Conservation (phyloP, 2,888 invertebrate species). For the Colostygia pectinataria region DNA sequence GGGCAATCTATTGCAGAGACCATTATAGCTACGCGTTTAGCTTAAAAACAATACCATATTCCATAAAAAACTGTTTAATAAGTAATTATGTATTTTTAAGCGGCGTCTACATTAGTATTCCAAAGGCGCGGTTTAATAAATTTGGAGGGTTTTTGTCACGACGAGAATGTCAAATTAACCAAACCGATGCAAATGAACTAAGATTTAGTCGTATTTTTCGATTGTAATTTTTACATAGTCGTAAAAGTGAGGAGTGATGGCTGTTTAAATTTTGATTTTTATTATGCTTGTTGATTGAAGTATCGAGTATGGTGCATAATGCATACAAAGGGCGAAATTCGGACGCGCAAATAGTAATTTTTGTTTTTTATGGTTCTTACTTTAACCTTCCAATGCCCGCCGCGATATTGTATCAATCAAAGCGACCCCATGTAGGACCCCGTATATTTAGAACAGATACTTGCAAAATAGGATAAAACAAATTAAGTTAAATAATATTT, state of each 20-base stretch:
- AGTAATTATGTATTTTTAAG: constrained; percentile 37
- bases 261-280: constrained; percentile 22
- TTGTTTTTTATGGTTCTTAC: background rate
- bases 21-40: constrained; percentile 37
- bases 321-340: constrained; percentile 6
- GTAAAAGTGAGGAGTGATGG: constrained; percentile 22
- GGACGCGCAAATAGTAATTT: constrained; percentile 1
- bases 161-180: constrained; percentile 43
- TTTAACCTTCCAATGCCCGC: background rate
- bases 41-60: constrained; percentile 36
- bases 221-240: constrained; percentile 25
- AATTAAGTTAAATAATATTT: too few relatives aligned
- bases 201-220: constrained; percentile 27
- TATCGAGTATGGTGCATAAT: constrained; percentile 7
- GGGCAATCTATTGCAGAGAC: constrained; percentile 31
- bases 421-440: too few relatives aligned
- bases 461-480: too few relatives aligned
- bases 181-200: constrained; percentile 36
- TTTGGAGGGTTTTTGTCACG: constrained; percentile 41
- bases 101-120: constrained; percentile 41
- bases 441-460: too few relatives aligned
- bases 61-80: constrained; percentile 35
- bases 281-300: constrained; percentile 5
- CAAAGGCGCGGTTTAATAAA: constrained; percentile 31
- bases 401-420: background rate